phyloP scores from a whole-genome alignment of 2,888 invertebrate species.

The Eristalinus aeneus region DNA sequence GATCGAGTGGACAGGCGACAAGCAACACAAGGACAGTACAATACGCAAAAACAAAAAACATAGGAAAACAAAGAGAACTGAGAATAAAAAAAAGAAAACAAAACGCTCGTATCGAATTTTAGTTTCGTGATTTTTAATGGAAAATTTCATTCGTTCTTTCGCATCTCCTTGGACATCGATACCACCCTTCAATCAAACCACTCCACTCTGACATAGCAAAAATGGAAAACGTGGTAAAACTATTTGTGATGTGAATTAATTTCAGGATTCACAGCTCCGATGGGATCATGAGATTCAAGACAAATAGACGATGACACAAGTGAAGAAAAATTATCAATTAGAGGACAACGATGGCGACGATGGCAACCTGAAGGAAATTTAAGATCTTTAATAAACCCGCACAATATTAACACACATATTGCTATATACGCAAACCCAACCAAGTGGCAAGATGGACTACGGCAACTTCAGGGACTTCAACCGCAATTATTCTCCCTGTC shows the following conservation, averaged over 20 bases:
- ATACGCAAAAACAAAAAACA: conserved; percentile 11
- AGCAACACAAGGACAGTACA: conserved; percentile 4
- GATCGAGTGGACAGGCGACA: conserved; percentile 31
- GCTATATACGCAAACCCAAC: neutral
- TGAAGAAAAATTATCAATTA: conserved; percentile 47
- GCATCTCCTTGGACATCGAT: conserved; percentile 31
- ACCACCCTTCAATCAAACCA: conserved; percentile 38
- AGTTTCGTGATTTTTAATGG: conserved; percentile 62
- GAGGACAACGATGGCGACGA: neutral
- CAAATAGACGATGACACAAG: neutral
- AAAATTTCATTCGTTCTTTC: conserved; percentile 49
- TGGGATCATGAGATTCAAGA: conserved; percentile 37
- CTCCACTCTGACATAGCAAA: conserved; percentile 40
- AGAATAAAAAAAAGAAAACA: conserved; percentile 14
- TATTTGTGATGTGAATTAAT: conserved; percentile 63
- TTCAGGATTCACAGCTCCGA: conserved; percentile 26
- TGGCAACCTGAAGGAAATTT: conserved; percentile 19
- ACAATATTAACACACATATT: neutral
- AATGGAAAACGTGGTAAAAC: conserved; percentile 64
- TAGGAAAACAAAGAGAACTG: conserved; percentile 2
- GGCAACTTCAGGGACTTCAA: conserved; percentile 40
- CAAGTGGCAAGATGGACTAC: conserved; percentile 6
- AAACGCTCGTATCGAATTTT: conserved; percentile 48
- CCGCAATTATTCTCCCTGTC: conserved; percentile 59
- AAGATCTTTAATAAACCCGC: conserved; percentile 34